Conservation (phyloP, 1,140 invertebrate species). For the Zophobas atratus region DNA sequence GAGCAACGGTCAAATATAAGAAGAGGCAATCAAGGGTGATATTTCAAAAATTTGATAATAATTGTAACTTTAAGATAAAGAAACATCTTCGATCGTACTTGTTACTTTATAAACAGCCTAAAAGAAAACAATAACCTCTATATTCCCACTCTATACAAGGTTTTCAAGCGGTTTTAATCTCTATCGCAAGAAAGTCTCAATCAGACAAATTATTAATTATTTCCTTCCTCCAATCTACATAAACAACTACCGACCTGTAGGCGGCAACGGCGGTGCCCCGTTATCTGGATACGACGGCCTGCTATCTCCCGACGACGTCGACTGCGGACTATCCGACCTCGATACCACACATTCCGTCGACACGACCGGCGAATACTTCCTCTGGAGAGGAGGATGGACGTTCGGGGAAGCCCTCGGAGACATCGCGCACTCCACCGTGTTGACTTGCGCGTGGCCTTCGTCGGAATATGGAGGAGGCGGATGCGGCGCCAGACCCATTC, state of each 20-base stretch:
- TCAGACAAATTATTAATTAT: no score
- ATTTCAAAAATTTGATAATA: no score
- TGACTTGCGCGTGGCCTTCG: slow-evolving; percentile 63
- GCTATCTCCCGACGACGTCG: slow-evolving; percentile 69
- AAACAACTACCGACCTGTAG: slow-evolving; percentile 62
- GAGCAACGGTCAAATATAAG: no score
- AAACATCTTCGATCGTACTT: no score
- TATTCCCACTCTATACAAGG: no score
- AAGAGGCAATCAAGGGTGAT: no score
- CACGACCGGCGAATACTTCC: slow-evolving; percentile 76
- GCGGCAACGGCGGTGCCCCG: slow-evolving; percentile 69
- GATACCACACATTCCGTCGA: slow-evolving; percentile 71
- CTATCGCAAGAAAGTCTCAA: no score
- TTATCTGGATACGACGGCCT: slow-evolving; percentile 67
- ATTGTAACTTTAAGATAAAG: no score
- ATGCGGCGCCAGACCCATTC: slow-evolving; percentile 69
- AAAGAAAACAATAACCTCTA: no score
- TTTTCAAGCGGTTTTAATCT: no score
- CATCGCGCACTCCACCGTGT: slow-evolving; percentile 69
- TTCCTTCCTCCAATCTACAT: no score
- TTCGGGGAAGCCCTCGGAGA: slow-evolving; percentile 70
- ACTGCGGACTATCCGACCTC: slow-evolving; percentile 75
- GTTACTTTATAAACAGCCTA: no score
- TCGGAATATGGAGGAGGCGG: slow-evolving; percentile 80
- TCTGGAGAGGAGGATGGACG: slow-evolving; percentile 73